Evolutionary conservation across 92 coral and sea anemone species (phyloP).

Genomic region (Scolanthus callimorphus): DNA sequence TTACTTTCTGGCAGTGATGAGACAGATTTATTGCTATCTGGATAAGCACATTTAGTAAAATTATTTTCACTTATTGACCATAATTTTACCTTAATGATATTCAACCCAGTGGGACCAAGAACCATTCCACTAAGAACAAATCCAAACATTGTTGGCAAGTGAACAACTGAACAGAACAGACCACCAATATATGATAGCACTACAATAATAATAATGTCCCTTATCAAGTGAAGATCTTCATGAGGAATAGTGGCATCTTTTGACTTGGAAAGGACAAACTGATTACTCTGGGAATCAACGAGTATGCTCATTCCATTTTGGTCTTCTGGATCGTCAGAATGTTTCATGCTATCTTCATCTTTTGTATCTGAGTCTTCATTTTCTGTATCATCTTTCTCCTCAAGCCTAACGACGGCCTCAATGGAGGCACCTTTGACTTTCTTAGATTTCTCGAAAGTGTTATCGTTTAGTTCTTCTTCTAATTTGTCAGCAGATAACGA

Average conservation of each 20-base stretch:
- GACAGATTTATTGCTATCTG: too few relatives aligned
- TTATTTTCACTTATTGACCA: too few relatives aligned
- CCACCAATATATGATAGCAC: conserved; percentile 77
- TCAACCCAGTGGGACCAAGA: conserved; percentile 90
- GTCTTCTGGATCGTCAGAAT: conserved; percentile 29
- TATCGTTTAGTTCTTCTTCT: conserved; percentile 74
- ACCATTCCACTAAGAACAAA: conserved; percentile 94
- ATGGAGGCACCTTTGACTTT: conserved; percentile 80
- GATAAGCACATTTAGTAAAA: too few relatives aligned
- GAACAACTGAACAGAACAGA: conserved; percentile 66
- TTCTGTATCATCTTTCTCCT: conserved; percentile 10
- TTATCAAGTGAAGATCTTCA: conserved; percentile 90
- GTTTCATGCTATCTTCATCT: conserved; percentile 1
- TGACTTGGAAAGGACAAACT: conserved; percentile 91
- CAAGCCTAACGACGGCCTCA: conserved; percentile 86
- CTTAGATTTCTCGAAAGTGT: conserved; percentile 73
- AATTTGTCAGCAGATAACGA: conserved; percentile 92
- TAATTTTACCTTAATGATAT: conserved; percentile 91
- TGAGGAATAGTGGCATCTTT: conserved; percentile 95
- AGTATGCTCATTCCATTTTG: conserved; percentile 78
- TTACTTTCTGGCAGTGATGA: too few relatives aligned
- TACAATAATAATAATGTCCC: conserved; percentile 75
- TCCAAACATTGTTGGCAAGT: conserved; percentile 95
- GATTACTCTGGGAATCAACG: conserved; percentile 90
- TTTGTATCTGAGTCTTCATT: conserved; percentile 11